Evolutionary conservation across 2,797 vertebrate genomes (phyloP).

Genomic region (Galaxias olidus): DNA sequence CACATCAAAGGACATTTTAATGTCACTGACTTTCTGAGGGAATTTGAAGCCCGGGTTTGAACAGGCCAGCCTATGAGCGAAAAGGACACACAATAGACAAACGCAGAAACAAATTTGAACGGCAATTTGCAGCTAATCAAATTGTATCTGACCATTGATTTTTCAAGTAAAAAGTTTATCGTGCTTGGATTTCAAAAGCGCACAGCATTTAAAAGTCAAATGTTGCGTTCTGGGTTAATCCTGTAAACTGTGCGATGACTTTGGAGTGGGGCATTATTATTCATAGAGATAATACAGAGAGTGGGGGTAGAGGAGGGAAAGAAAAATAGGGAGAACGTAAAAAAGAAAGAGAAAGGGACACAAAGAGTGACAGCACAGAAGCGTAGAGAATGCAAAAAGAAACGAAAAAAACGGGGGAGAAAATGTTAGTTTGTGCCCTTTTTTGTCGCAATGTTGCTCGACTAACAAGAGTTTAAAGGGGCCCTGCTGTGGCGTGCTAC

Average conservation of each 20-base stretch:
- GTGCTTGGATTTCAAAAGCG: conserved; percentile 83
- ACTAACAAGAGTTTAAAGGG: no score
- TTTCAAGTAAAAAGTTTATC: conserved; percentile 83
- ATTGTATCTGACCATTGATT: conserved; percentile 91
- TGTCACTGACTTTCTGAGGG: conserved; percentile 98
- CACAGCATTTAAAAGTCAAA: conserved; percentile 87
- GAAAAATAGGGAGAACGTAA: conserved; percentile 9
- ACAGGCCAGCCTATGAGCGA: conserved; percentile 91
- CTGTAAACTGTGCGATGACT: conserved; percentile 25
- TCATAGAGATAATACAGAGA: conserved; percentile 19
- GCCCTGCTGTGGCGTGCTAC: no score
- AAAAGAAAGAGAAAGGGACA: neutral
- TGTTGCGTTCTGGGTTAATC: conserved; percentile 67
- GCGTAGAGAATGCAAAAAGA: no score
- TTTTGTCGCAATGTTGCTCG: neutral
- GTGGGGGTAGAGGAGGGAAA: conserved; percentile 8
- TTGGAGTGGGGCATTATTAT: conserved; percentile 40
- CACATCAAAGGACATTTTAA: conserved; percentile 99
- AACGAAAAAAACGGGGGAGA: no score
- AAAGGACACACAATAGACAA: conserved; percentile 97
- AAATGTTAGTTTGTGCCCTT: conserved; percentile 20
- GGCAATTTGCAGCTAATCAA: conserved; percentile 96
- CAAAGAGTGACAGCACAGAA: no score
- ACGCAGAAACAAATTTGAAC: conserved; percentile 91
- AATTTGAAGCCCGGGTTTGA: conserved; percentile 94